phyloP scores from a whole-genome alignment of 2,797 vertebrate species.

The Phaenicophaeus curvirostris region DNA sequence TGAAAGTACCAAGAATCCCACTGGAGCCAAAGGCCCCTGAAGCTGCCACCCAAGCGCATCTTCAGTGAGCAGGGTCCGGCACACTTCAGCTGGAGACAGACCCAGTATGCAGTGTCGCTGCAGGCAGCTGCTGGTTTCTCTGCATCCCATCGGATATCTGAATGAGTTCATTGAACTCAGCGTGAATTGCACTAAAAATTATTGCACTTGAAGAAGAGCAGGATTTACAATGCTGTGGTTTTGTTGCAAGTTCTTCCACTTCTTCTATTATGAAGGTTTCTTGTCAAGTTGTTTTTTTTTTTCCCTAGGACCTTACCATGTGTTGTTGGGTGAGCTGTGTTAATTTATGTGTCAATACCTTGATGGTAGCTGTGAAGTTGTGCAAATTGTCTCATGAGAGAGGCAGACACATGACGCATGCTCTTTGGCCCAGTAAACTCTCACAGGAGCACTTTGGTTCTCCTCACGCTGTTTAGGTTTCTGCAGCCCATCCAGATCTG shows the following conservation, averaged over 20 bases:
- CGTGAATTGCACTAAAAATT: background rate
- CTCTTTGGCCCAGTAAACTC: background rate
- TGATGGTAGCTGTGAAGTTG: background rate
- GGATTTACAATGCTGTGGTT: background rate
- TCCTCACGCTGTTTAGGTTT: background rate
- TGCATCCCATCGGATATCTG: background rate
- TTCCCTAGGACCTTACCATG: too few species aligned
- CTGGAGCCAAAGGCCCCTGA: background rate
- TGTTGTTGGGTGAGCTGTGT: background rate
- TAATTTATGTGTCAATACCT: accelerated
- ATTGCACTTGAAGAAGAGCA: background rate
- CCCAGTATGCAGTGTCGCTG: accelerated
- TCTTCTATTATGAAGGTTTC: background rate
- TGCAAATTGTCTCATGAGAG: background rate
- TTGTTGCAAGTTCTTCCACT: background rate
- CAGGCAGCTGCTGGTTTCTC: background rate
- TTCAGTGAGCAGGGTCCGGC: background rate
- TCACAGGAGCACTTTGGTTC: background rate
- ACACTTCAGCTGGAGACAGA: background rate
- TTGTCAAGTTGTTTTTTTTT: background rate
- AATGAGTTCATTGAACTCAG: background rate
- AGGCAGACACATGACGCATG: background rate
- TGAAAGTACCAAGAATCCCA: background rate
- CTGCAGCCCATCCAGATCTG: background rate
- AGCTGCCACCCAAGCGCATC: background rate